Base-by-base conservation (phyloP, 23 tunicate genomes). In the Botrylloides violaceus region DNA sequence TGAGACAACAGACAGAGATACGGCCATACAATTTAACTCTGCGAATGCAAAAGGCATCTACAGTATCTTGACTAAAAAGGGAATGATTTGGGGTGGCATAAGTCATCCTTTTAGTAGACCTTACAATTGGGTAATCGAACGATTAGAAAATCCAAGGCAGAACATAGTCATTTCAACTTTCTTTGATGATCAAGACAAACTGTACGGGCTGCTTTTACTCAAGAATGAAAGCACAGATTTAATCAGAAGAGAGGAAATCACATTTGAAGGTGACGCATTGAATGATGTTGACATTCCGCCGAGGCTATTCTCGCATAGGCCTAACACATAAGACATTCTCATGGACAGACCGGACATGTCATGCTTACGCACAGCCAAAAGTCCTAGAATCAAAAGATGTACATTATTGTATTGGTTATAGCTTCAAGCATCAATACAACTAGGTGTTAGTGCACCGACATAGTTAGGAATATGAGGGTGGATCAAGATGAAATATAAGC, bases 41-140 rank as follows among this genome's bases (percentile, higher is more conserved):
- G 28, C 71, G 0, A 73, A 73, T 37, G 20, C 15, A 21, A 34
- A 75, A 19, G 24, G 32, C 4, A 6, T 36, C 30, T 61, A 76
- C 39, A 57, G 81, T 49, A 20, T 81, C 3, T 28, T 81, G 49
- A 81, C 85, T 3, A 19, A 22, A 1, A 63, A 50, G 34, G 79
- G 79, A 2, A 29, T 32, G 0, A 30, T 81, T 6, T 73, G 79
- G 85, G 60, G 27, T 5, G 85, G 73, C 19, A 29, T 23, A 4
- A 21, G 57, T 19, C 7, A 19, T 68, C 74, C 74, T 4, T 68
- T 68, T 68, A 26, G 18, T 9, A 68, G 47, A 68, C 31, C 43
- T 68, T 36, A 23, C 23, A 24, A 39, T 68, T 19, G 37, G 25
- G 15, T 37, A 6, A 1, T 68, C 0, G 1, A 26, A 35, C 74